Conservation (phyloP, 2,888 invertebrate genomes). For the Deilephila elpenor region DNA sequence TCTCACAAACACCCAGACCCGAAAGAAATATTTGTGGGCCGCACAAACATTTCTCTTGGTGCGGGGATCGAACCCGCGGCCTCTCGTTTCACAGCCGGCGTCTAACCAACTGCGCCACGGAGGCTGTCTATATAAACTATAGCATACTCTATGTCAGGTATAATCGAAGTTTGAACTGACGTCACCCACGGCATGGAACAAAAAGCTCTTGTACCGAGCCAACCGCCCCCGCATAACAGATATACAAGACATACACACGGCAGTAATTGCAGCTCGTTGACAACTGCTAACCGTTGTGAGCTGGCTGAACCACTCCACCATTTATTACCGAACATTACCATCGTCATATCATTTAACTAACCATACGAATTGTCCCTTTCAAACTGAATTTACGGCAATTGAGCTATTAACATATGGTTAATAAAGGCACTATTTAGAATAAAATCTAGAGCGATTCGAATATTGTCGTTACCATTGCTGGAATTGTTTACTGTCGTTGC, state of each 20-base stretch:
- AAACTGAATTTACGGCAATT: background rate
- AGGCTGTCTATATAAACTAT: too few species aligned
- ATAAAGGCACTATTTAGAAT: background rate
- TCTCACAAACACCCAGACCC: too few species aligned
- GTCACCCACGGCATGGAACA: too few species aligned
- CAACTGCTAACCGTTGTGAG: background rate
- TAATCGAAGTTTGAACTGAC: too few species aligned
- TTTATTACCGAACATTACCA: conserved; percentile 8
- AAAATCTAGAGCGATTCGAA: background rate
- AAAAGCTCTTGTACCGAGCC: background rate
- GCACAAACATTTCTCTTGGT: too few species aligned
- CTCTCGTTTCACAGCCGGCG: too few species aligned
- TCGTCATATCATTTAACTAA: conserved; percentile 15
- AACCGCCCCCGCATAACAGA: background rate
- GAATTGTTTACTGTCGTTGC: too few species aligned
- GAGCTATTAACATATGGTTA: background rate
- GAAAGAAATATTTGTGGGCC: too few species aligned
- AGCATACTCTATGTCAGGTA: too few species aligned
- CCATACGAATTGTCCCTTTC: background rate
- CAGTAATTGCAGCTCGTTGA: background rate
- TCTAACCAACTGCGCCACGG: too few species aligned
- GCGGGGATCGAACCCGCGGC: too few species aligned
- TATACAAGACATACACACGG: background rate
- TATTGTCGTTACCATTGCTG: too few species aligned
- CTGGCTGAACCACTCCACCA: background rate